Base-by-base conservation (phyloP, 2,797 vertebrate genomes). In the Enteromius anoplus region DNA sequence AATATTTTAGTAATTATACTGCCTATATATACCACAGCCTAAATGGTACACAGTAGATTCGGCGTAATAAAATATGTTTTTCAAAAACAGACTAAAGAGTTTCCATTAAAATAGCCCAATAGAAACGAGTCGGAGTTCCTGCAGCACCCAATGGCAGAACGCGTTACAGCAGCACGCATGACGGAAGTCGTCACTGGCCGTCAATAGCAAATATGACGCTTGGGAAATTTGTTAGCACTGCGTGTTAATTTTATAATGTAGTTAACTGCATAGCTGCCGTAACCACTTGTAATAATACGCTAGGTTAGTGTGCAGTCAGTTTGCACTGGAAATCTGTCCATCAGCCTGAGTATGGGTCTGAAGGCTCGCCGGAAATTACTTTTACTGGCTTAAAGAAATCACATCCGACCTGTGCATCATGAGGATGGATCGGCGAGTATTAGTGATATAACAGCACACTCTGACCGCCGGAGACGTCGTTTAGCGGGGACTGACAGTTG, bases 341-440 rank as follows among this genome's bases (percentile, higher is more conserved):
- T 71, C 29, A 3, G 8, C 70, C 8, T 62, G 68, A 60, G 12
- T n/a, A 47, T 72, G 37, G 21, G 11, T 51, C 40, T 40, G 17
- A 2, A 37, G 21, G n/a, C 8, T 65, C 23, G 60, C 87, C 80
- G 83, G 85, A 88, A 88, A 83, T 81, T 19, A 78, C 78, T 82
- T 75, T 55, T 82, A 19, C 55, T 32, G 55, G 78, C 49, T 70
- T 83, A 45, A 65, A 76, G 49, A 21, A 66, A 82, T 77, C 77
- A 12, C 53, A 71, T 82, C 53, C 45, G 85, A 83, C 19, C 51
- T 60, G 79, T 21, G 58, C 72, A 76, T 86, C 65, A 60, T 29
- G 68, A 80, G 66, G 32, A 85, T 86, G 85, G 9, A 66, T 37
- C 55, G 3, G 23, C 66, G 62, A 71, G 47, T 62, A 40, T 75